Conservation (phyloP, 2,113 vertebrate genomes). For the Urocynchramus pylzowi region DNA sequence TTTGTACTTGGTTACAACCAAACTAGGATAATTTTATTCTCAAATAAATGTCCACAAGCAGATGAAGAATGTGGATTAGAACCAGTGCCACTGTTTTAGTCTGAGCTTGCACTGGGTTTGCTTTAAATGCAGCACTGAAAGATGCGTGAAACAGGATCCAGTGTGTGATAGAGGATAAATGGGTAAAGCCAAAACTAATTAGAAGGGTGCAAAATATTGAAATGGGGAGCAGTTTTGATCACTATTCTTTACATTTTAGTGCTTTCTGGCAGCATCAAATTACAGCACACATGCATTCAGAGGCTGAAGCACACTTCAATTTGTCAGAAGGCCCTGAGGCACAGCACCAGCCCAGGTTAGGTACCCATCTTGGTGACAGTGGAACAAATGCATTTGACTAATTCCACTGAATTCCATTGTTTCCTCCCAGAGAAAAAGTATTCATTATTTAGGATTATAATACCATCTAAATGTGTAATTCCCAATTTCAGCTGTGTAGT, state of each 20-base stretch:
- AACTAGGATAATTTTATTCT: neutral
- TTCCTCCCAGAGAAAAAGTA: neutral
- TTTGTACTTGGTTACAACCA: neutral
- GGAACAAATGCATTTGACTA: neutral
- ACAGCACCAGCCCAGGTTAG: neutral
- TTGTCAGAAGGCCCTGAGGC: neutral
- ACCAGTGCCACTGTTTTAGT: neutral
- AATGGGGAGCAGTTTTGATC: neutral
- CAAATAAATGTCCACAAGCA: neutral
- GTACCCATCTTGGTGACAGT: neutral
- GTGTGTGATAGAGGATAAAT: neutral
- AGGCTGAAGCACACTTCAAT: neutral
- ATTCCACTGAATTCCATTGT: neutral
- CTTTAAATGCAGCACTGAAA: neutral
- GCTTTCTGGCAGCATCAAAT: neutral
- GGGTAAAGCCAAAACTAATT: neutral
- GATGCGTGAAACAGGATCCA: neutral
- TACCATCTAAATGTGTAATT: neutral
- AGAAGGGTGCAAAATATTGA: neutral
- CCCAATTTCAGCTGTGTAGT: neutral
- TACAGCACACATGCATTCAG: neutral
- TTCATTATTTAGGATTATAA: neutral
- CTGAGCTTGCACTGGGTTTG: neutral
- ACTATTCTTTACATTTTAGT: neutral
- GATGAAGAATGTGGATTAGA: neutral